phyloP scores from a whole-genome alignment of 2,797 vertebrate species.

The Schizopygopsis pylzovi region DNA sequence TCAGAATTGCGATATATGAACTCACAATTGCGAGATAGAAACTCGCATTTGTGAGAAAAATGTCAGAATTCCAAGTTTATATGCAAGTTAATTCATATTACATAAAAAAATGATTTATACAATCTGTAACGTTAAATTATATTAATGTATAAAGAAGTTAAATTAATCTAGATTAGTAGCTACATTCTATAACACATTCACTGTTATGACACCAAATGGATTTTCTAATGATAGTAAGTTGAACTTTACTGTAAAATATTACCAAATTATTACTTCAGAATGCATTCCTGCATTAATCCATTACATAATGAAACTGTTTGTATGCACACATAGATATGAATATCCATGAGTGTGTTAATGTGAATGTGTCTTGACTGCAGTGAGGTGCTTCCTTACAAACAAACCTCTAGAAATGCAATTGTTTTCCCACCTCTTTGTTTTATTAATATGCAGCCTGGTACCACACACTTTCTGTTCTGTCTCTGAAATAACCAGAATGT shows the following conservation, averaged over 20 bases:
- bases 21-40: no score
- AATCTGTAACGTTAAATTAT: background rate
- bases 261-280: background rate
- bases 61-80: no score
- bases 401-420: conserved; percentile 9
- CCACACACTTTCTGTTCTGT: background rate
- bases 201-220: background rate
- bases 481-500: conserved; percentile 15
- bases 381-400: conserved; percentile 14
- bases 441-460: background rate
- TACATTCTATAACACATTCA: background rate
- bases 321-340: background rate
- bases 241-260: background rate
- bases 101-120: background rate
- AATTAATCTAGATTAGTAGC: background rate
- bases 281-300: background rate
- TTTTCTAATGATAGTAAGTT: background rate
- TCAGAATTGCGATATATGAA: no score
- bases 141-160: no score
- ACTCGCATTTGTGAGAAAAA: no score
- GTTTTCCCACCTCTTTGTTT: background rate
- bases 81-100: background rate
- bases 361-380: conserved; percentile 8
- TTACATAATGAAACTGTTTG: background rate
- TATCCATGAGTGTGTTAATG: conserved; percentile 7